Evolutionary conservation across 2,113 vertebrate genomes (phyloP).

Genomic region (Progne subis): DNA sequence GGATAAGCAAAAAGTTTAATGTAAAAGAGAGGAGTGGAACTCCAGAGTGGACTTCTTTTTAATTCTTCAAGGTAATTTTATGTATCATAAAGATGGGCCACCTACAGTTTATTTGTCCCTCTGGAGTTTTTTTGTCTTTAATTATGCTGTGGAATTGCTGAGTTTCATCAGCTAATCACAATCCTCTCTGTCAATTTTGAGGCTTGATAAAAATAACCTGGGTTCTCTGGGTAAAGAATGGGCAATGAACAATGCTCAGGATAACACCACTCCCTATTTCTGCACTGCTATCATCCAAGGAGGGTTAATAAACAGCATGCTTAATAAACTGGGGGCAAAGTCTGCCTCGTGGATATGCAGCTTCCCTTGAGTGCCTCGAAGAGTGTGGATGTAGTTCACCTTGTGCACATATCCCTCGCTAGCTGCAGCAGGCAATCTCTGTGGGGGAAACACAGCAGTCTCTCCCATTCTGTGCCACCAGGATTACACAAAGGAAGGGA

Average conservation of each 20-base stretch:
- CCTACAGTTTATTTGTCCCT: neutral
- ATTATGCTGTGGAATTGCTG: neutral
- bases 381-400: neutral
- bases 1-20: neutral
- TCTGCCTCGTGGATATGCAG: neutral
- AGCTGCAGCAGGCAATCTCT: neutral
- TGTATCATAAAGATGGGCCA: neutral
- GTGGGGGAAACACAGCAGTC: conserved; percentile 23
- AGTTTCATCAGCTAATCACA: neutral
- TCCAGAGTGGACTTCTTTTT: neutral
- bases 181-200: neutral
- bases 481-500: conserved; percentile 50
- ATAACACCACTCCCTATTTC: neutral
- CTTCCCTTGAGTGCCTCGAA: neutral
- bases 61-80: neutral
- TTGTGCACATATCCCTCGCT: neutral
- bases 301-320: neutral
- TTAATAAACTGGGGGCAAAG: neutral
- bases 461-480: conserved; percentile 31
- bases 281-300: neutral
- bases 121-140: neutral
- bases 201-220: neutral
- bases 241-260: neutral
- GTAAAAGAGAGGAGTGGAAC: neutral
- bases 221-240: neutral